Evolutionary conservation across 2,888 invertebrate species (phyloP).

Genomic region (Pollenia angustigena): DNA sequence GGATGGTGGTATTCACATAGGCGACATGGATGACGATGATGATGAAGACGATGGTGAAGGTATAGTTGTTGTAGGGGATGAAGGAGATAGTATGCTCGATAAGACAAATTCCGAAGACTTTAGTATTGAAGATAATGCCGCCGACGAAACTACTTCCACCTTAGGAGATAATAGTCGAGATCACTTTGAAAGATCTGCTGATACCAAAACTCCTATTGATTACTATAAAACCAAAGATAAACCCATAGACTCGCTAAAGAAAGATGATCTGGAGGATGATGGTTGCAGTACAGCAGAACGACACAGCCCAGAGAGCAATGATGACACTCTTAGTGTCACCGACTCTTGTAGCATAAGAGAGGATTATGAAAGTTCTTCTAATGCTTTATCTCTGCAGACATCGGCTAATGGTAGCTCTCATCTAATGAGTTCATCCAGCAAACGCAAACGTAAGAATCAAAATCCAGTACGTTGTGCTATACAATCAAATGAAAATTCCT

Average conservation of each 20-base stretch:
- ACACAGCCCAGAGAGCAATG: constrained; percentile 86
- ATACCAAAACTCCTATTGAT: constrained; percentile 84
- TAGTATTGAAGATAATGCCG: constrained; percentile 79
- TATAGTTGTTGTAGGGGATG: constrained; percentile 92
- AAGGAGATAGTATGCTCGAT: constrained; percentile 87
- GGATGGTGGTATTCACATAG: constrained; percentile 80
- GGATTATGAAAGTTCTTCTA: constrained; percentile 78
- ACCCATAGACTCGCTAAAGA: constrained; percentile 50
- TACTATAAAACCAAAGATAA: constrained; percentile 87
- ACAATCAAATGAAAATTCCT: constrained; percentile 82
- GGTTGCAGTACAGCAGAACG: constrained; percentile 83
- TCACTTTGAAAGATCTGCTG: constrained; percentile 79
- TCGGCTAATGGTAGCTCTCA: constrained; percentile 69
- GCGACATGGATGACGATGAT: constrained; percentile 82
- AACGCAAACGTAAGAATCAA: constrained; percentile 94
- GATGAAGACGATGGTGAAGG: constrained; percentile 86
- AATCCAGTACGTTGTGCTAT: constrained; percentile 93
- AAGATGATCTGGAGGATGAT: constrained; percentile 83
- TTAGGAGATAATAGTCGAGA: constrained; percentile 76
- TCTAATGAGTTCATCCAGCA: constrained; percentile 85
- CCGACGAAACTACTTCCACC: constrained; percentile 77
- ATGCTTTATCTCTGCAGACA: constrained; percentile 62
- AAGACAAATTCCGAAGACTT: constrained; percentile 83
- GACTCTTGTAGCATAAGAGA: constrained; percentile 85
- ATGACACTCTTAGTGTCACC: constrained; percentile 86